A percentile compares a stretch with the other conserved stretches of the same genome.
Evolutionary conservation across 2,888 invertebrate genomes (phyloP).

Genomic region (Stenodema calcarata): DNA sequence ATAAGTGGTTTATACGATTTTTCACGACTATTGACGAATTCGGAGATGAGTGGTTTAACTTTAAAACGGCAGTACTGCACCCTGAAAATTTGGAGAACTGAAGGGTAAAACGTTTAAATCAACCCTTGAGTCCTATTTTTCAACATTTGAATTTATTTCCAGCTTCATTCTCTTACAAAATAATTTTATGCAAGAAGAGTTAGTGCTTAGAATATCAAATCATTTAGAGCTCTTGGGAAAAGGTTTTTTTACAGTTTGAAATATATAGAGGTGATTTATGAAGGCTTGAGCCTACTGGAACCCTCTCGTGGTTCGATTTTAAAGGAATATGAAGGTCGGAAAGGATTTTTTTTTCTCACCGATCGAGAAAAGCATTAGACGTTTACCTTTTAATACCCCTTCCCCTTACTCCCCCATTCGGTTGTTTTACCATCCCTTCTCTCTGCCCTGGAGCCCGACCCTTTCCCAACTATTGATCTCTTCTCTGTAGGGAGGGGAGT

Average conservation of each 20-base stretch:
- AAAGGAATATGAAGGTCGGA: background rate
- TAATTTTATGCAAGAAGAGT: background rate
- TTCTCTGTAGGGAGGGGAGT: background rate
- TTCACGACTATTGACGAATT: too few relatives aligned
- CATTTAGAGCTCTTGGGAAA: background rate
- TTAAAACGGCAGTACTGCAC: too few relatives aligned
- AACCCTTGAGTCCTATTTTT: too few relatives aligned
- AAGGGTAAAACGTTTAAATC: too few relatives aligned
- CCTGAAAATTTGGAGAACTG: too few relatives aligned
- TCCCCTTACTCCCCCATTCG: background rate
- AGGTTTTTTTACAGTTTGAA: background rate
- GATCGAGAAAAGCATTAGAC: background rate
- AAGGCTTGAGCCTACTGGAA: background rate
- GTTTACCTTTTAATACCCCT: background rate
- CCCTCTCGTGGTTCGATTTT: background rate
- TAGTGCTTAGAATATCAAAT: background rate
- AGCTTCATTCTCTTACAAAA: background rate
- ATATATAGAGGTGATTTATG: background rate
- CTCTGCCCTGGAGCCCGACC: slow-evolving; percentile 4
- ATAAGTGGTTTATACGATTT: too few relatives aligned
- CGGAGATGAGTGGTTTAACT: too few relatives aligned
- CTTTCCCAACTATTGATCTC: slow-evolving; percentile 16
- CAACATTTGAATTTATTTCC: too few relatives aligned
- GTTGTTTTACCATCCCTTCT: background rate
- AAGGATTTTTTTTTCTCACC: background rate